Evolutionary conservation across 2,113 vertebrate species (phyloP), one percentile per base, ranked within the genome.

Genomic region (Okapia johnstoni): DNA sequence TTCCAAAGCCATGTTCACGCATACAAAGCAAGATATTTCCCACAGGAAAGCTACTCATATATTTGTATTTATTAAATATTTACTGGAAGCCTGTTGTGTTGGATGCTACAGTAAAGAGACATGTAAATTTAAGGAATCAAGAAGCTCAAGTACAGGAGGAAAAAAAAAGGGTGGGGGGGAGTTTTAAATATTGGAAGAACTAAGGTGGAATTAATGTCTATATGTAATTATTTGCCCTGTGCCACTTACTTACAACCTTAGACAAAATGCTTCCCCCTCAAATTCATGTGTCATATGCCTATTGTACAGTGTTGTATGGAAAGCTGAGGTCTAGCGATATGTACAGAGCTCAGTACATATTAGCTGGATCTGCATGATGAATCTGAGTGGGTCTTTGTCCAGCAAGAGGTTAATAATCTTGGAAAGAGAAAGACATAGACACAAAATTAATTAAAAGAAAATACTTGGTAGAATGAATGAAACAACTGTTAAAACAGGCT

Each of bases 21-120:
- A 94, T 94, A 97, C 94, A 97, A 91, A 93, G 85, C 88, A 95
- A 95, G 79, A 43, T 80, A 95, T 92, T 94, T 96, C 94, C 93
- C 94, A 95, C 57, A 97, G 97, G 92, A 96, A 97, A 92, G 26
- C 83, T 83, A 89, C 46, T 94, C 85, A 87, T 66, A n/a, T 95
- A 95, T 97, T 94, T 97, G 86, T 93, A 91, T 94, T 89, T 98
- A 97, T 96, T 95, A 96, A 97, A 93, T 89, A 95, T 97, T 97
- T 95, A 93, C 50, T 50, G 70, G 88, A 84, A 83, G 52, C 4
- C 52, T 88, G 87, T 63, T 79, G 17, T 63, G 57, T 36, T 90
- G 55, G 36, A 16, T 30, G 48, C 25, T 93, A 50, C 57, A 36
- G 6, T 19, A 70, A 11, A 96, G 30, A 90, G 17, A 85, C 3